Base-by-base conservation (phyloP, 2,113 vertebrate species). In the Tragelaphus buxtoni region DNA sequence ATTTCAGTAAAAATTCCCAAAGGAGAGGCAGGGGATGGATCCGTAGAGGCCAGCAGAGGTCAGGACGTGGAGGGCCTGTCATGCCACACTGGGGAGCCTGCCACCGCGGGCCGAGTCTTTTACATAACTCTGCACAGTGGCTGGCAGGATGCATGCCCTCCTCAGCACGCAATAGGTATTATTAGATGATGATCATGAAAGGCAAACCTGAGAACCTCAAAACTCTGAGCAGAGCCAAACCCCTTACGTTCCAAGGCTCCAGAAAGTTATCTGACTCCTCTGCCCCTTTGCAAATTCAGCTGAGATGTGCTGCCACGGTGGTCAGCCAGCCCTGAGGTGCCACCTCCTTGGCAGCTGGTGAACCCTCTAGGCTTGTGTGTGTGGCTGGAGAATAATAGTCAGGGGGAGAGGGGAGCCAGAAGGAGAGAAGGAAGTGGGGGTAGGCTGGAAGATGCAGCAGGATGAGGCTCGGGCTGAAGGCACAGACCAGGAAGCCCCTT, bases 151-250 rank as follows among this genome's bases (percentile, higher is more conserved):
- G 53, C 81, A 74, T 61, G 97, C 82, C 96, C 80, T 3, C 77
- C 97, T 94, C 92, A 97, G 97, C 95, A 96, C 5, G 28, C 93
- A 93, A 83, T 51, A 83, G 85, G 96, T 98, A 98, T 98, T 97
- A 98, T 97, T 98, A 98, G 97, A 95, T 5, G 91, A 96, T 97
- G 97, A 95, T 77, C 93, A 30, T 65, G 88, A 88, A 96, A 97
- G 69, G 63, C 92, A 86, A 96, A 92, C 39, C 97, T 82, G 97
- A 98, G 97, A 96, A 96, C 91, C 22, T 7, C 94, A 91, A 74
- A 83, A 93, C 95, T 28, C 77, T 60, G 22, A 94, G 86, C 91
- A 24, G 93, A 94, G 97, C 97, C 98, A 97, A 96, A 28, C 53
- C 81, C 56, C 82, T 92, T 92, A 55, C 3, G 28, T 49, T 88